Evolutionary conservation across 2,113 vertebrate genomes (phyloP).

Genomic region (Tonatia bakeri): DNA sequence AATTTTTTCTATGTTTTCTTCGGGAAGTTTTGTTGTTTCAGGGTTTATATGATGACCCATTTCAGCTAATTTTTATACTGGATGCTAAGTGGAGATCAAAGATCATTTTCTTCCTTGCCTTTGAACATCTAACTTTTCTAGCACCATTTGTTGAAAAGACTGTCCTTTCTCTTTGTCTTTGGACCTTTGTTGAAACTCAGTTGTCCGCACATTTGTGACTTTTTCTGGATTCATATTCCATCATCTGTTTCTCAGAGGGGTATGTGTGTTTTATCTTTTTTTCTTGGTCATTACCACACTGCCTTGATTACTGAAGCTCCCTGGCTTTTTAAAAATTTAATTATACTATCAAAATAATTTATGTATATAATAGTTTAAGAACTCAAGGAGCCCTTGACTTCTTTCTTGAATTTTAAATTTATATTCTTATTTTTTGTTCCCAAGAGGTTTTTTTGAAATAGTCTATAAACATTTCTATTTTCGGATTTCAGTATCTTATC

Average conservation of each 20-base stretch:
- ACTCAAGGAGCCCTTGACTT: not conserved
- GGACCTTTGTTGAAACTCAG: not conserved
- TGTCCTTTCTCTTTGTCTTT: not conserved
- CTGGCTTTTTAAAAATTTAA: not conserved
- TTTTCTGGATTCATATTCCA: not conserved
- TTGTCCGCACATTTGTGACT: not conserved
- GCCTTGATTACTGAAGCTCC: not conserved
- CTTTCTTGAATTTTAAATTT: not conserved
- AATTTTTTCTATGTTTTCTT: not conserved
- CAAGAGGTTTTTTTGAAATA: not conserved
- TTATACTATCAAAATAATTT: not conserved
- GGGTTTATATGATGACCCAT: not conserved
- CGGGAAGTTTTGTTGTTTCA: not conserved
- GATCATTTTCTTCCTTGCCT: not conserved
- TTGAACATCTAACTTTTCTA: not conserved
- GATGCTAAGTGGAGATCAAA: not conserved
- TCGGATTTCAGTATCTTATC: not conserved
- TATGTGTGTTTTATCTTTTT: not conserved
- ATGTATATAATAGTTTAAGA: not conserved
- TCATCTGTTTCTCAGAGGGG: not conserved
- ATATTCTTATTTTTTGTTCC: not conserved
- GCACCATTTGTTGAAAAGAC: not conserved
- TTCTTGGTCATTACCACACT: not conserved
- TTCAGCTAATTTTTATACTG: not conserved
- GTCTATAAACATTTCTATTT: not conserved